Base-by-base conservation (phyloP, 1,140 invertebrate genomes). In the Bombus consobrinus region DNA sequence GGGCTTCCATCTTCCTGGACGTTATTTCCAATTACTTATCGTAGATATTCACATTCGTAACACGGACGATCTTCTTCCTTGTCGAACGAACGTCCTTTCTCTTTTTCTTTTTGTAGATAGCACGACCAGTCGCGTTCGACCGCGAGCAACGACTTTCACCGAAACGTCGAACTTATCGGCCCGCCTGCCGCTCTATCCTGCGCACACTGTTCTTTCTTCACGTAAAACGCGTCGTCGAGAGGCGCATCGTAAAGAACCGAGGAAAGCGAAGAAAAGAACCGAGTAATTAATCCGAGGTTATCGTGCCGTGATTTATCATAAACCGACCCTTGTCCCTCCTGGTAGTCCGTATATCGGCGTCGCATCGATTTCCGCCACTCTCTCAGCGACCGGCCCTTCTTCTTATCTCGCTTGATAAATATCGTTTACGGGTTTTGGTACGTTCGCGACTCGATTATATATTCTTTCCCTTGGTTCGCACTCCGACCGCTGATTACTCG, bases 221-320 rank as follows among this genome's bases (percentile, higher is more conserved):
- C 81, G 47, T 66, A 62, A 68, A 81, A 39, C 53, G 59, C 10
- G n/a, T 66, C 10, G n/a, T 66, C 64, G 64, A 37, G n/a, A 39
- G 53, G n/a, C 59, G 34, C 62, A 71, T 87, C 81, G 74, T 59
- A 81, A 88, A 66, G 47, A 82, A 81, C 37, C 72, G 28, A 37
- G 6, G 15, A 66, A 66, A 28, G 3, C 80, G 68, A 53, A 47
- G 28, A 53, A 22, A 68, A n/a, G 72, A 62, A n/a, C n/a, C 53
- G 66, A 78, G 79, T 76, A 90, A 89, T 90, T 89, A 87, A 81
- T 87, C 73, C 62, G 28, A 74, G 88, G 85, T 90, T 90, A 89
- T 90, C 89, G 34, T 15, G 32, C 18, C 6, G 81, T 68, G 25
- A 90, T 87, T 90, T 87, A 80, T 87, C 82, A 64, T 62, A 59